Percentiles rank a stretch among this genome's conserved stretches.
Evolutionary conservation across 2,888 invertebrate genomes (phyloP).

Genomic region (Morpho helenor): DNA sequence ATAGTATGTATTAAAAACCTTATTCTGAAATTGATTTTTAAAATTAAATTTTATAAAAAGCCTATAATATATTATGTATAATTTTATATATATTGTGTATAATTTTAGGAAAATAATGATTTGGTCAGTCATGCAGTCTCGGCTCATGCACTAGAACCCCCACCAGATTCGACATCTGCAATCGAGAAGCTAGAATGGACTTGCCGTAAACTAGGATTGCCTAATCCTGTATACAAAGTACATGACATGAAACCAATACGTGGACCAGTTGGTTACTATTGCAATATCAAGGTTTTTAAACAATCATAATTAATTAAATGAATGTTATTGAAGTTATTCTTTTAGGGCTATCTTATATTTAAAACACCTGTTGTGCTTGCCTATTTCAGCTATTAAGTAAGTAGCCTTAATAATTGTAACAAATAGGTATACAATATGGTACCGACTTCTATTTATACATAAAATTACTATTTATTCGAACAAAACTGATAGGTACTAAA

Average conservation of each 20-base stretch:
- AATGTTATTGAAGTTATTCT: too few species aligned
- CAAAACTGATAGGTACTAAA: too few species aligned
- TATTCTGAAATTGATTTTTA: too few species aligned
- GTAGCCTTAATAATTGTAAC: too few species aligned
- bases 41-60: too few species aligned
- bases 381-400: too few species aligned
- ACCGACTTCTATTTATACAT: too few species aligned
- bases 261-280: conserved; percentile 53
- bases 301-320: too few species aligned
- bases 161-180: conserved; percentile 61
- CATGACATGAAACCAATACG: conserved; percentile 47
- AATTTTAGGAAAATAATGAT: conserved; percentile 40
- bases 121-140: conserved; percentile 50
- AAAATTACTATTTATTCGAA: too few species aligned
- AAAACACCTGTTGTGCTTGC: too few species aligned
- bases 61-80: not conserved
- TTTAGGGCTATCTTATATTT: too few species aligned
- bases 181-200: conserved; percentile 66
- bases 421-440: too few species aligned
- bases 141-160: conserved; percentile 58
- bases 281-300: conserved; percentile 57
- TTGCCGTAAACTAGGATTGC: conserved; percentile 63
- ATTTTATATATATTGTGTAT: not conserved
- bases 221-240: conserved; percentile 61
- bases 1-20: conserved; percentile 37